Evolutionary conservation across 1,140 invertebrate genomes (phyloP), one percentile per base, ranked within the genome.

Genomic region (Hylyphantes graminicola): DNA sequence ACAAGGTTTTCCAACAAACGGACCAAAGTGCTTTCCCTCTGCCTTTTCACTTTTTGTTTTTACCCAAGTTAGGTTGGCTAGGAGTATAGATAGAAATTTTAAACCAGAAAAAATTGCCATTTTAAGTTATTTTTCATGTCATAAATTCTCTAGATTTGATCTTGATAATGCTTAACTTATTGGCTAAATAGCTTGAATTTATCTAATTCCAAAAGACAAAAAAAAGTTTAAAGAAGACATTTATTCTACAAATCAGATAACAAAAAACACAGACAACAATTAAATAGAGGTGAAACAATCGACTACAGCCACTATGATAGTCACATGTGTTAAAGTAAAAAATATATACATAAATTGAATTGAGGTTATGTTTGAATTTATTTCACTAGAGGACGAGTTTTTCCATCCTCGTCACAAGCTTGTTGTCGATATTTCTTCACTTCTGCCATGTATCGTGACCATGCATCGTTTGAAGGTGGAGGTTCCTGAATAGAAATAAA

Each of bases 391-490:
- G 96, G 96, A 87, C 96, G 92, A 68, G 95, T 97, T 90, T 96
- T 96, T 10, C 90, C 90, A 88, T 97, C 96, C 88, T 96, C 95
- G 89, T 97, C 95, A 90, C 96, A 97, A 77, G 94, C 95, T 67
- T 95, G 94, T 89, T 96, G 95, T 88, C 95, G 94, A 88, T 97
- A 98, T 88, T 95, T 95, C 88, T 96, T 94, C 9, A 98, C 96
- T 92, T 97, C 96, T 50, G 94, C 94, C 93, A 97, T 94, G 88
- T 98, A 98, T 4, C 96, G 90, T 0, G 95, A 94, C 96, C 96
- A 97, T 9, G 96, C 95, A 90, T 97, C 96, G 89, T 94, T 95
- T 48, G 73, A 17, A 51, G 74, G 73, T 15, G 82, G 61, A 59
- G 64, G 74, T 12, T 88, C 88, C 51, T 86, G 61, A 53, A 53